Percentiles rank a stretch among this genome's conserved stretches.
These are phyloP conservation scores for Drosophila austrosaltans DNA, from an alignment of 2,888 invertebrate genomes.

Conservation along the genomic window DNA sequence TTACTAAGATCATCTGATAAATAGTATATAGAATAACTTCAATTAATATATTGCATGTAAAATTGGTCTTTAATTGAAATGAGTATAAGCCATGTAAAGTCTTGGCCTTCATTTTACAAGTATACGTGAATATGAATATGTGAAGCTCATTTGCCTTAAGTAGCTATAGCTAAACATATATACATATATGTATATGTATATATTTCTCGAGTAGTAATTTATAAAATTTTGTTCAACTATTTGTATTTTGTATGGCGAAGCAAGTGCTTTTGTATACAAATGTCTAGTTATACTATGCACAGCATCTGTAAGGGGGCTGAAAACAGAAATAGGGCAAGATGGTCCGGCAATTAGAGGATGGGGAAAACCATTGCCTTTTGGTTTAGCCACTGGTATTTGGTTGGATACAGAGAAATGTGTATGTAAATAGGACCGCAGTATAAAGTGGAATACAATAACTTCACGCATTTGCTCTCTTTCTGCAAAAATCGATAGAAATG, in stretches of 20 bases:
- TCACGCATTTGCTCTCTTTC: slow-evolving; percentile 12
- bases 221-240: slow-evolving; percentile 2
- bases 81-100: neutral
- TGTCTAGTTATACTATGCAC: neutral
- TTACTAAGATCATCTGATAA: neutral
- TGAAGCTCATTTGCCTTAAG: slow-evolving; percentile 6
- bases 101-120: neutral
- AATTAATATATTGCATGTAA: neutral
- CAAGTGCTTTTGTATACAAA: slow-evolving; percentile 8
- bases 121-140: slow-evolving; percentile 7
- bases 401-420: slow-evolving; percentile 7
- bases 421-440: slow-evolving; percentile 11
- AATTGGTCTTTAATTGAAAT: neutral
- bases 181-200: neutral
- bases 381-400: slow-evolving; percentile 2
- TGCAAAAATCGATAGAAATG: slow-evolving; percentile 8
- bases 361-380: neutral
- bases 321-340: neutral
- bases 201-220: slow-evolving; percentile 2
- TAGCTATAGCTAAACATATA: neutral
- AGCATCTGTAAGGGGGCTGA: neutral
- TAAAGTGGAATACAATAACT: slow-evolving; percentile 9
- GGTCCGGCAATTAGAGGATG: slow-evolving; percentile 1
- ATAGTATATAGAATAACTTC: neutral
- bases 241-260: neutral